Base-by-base conservation (phyloP, 2,113 vertebrate species). In the Micronycteris hirsuta region DNA sequence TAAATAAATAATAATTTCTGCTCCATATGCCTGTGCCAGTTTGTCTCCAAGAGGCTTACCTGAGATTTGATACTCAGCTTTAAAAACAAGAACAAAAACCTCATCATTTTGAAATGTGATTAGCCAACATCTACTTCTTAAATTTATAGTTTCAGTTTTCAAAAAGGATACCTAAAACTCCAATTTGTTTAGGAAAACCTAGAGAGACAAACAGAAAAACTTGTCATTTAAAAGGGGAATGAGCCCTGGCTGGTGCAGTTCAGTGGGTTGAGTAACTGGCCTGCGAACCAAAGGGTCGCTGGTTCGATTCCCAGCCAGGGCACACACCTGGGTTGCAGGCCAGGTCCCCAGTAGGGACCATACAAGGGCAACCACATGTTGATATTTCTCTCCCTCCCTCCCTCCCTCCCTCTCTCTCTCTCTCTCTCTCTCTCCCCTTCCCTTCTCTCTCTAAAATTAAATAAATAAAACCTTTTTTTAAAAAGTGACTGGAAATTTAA, bases 201-300 rank as follows among this genome's bases (percentile, higher is more conserved):
- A 65, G 71, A 93, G 28, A 88, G 77, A 70, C 65, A 92, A 77
- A 89, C 1, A 86, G 54, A 93, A 93, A 93, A 84, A 56, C 15
- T n/a, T 93, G 52, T 31, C 38, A 78, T 91, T 88, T 93, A 65
- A 65, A 88, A 31, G 22, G 24, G 16, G 6, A 74, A 77, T 54
- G 26, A 78, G 26, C 58, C 58, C 4, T 61, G 10, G 10, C 58
- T 61, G 58, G 28, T 61, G 58, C 26, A 28, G 58, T 11, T 61
- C 58, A 61, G 58, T 61, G 58, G 26, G 31, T 7, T 61, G 58
- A 61, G 58, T 28, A 61, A 61, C 58, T 7, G 26, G 12, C 58
- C 58, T 28, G 26, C 58, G 13, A 61, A 61, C 26, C 26, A 12
- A 61, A 28, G 11, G 26, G 58, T 61, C 58, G 12, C 58, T 61